phyloP scores from a whole-genome alignment of 2,113 vertebrate species.

The Elachura formosa region DNA sequence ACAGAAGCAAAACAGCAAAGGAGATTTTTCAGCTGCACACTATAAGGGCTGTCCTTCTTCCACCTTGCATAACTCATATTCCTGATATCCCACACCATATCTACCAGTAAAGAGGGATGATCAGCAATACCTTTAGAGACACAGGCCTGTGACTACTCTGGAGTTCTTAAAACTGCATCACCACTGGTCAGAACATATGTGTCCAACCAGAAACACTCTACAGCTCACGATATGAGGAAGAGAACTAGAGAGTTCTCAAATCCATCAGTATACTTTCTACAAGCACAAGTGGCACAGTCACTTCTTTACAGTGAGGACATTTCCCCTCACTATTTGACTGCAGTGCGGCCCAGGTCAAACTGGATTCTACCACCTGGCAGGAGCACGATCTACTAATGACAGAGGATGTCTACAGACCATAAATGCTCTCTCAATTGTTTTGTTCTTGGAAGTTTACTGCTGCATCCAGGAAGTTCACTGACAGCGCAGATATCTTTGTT shows the following conservation, averaged over 20 bases:
- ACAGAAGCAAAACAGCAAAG: not conserved
- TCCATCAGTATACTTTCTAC: not conserved
- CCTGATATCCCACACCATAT: not conserved
- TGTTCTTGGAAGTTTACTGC: not conserved
- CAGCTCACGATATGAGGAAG: not conserved
- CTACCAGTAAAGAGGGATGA: not conserved
- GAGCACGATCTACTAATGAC: not conserved
- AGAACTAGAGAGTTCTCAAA: not conserved
- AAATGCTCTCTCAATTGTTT: not conserved
- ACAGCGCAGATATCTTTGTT: not conserved
- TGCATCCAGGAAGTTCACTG: not conserved
- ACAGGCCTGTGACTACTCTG: not conserved
- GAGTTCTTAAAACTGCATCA: not conserved
- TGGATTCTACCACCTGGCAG: not conserved
- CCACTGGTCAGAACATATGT: fast-evolving
- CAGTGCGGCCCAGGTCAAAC: not conserved
- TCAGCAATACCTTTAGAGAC: not conserved
- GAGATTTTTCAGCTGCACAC: not conserved
- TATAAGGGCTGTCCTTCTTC: not conserved
- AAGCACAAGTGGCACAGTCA: not conserved
- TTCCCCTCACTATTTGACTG: not conserved
- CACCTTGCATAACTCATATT: not conserved
- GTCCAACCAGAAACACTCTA: not conserved
- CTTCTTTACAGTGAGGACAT: not conserved
- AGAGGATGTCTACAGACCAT: not conserved